phyloP scores from a whole-genome alignment of 2,888 invertebrate species.

The Vesta saturnalis region DNA sequence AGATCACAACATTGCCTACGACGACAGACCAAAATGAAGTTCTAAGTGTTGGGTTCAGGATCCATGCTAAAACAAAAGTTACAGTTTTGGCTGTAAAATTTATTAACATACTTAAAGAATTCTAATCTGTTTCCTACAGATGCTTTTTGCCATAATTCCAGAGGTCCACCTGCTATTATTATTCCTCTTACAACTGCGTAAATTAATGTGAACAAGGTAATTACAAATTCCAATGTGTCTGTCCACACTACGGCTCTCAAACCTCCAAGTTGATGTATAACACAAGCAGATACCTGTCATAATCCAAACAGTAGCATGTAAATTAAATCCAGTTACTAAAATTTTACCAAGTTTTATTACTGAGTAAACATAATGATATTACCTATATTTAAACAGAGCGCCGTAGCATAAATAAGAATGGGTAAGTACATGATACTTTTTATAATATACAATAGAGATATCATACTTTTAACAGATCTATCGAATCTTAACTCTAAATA shows the following conservation, averaged over 20 bases:
- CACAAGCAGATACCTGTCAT: slow-evolving; percentile 77
- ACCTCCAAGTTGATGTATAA: slow-evolving; percentile 76
- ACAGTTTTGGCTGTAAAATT: too few species aligned
- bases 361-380: too few species aligned
- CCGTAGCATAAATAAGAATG: slow-evolving; percentile 75
- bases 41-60: slow-evolving; percentile 67
- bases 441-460: slow-evolving; percentile 69
- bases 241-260: slow-evolving; percentile 74
- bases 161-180: slow-evolving; percentile 53
- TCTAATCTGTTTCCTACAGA: slow-evolving; percentile 53
- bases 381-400: slow-evolving; percentile 75
- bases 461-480: slow-evolving; percentile 67
- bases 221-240: slow-evolving; percentile 64
- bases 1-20: slow-evolving; percentile 66
- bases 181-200: slow-evolving; percentile 56
- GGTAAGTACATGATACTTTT: slow-evolving; percentile 69
- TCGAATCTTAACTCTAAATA: slow-evolving; percentile 74
- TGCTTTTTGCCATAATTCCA: slow-evolving; percentile 55
- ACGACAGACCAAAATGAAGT: slow-evolving; percentile 70
- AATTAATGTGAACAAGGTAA: slow-evolving; percentile 56
- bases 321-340: slow-evolving; percentile 71
- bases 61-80: slow-evolving; percentile 69
- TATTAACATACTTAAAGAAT: slow-evolving; percentile 59
- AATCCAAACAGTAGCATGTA: slow-evolving; percentile 71
- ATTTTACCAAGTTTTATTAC: neutral